Evolutionary conservation across 2,797 vertebrate species (phyloP), one percentile per base, ranked within the genome.

Genomic region (Allobates femoralis): DNA sequence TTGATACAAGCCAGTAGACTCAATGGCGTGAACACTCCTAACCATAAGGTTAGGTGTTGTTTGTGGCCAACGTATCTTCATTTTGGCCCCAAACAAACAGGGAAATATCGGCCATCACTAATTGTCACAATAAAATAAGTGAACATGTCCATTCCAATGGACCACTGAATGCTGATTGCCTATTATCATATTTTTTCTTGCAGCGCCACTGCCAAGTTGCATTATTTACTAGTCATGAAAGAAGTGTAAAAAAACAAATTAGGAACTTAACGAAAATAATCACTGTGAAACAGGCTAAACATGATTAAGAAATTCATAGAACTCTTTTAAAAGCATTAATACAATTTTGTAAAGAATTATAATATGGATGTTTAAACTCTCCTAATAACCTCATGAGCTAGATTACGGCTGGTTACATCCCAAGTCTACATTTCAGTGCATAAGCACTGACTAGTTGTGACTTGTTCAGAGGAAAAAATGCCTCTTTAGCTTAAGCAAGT

Each of bases 391-490:
- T 55, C 19, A 74, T 50, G 41, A 55, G 37, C 67, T 79, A 74
- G 34, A 62, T 60, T 79, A 78, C 14, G 26, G 53, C 53, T 71
- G 28, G 85, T 69, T 78, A 37, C 32, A 69, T 83, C 69, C 76
- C 21, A 78, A 32, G n/a, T 75, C 81, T 79, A 66, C 67, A 80
- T 84, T 79, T 74, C 81, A 79, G 15, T 79, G 64, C 28, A 26
- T 74, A 80, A 84, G 88, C 89, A 90, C 74, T 32, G 84, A 90
- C 90, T 89, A 79, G 66, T 87, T 84, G 50, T 83, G 80, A 90
- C 89, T 91, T 12, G 87, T 89, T 91, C 90, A 90, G 89, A 91
- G 37, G 26, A 92, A 93, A 93, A 93, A 94, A 89, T 89, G 62
- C 83, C 83, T 85, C 90, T 89, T 93, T 83, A 84, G 89, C 90